These are phyloP conservation scores for Ctenodactylus gundi DNA, from an alignment of 2,113 vertebrate genomes.

Conservation along the genomic window DNA sequence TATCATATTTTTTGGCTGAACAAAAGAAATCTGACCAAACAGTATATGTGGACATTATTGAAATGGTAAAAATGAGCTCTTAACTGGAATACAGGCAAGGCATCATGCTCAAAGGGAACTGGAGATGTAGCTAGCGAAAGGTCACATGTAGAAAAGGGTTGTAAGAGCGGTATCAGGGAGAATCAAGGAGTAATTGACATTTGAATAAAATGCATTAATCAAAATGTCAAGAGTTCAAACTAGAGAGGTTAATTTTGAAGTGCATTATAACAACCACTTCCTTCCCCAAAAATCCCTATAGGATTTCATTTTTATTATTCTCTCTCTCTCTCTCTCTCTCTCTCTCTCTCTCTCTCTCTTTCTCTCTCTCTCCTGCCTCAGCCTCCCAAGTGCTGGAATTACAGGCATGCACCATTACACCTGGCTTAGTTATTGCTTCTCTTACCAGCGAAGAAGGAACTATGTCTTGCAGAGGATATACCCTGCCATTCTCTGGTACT, in stretches of 20 bases:
- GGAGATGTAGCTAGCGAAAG: constrained; percentile 24
- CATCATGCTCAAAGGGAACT: constrained; percentile 7
- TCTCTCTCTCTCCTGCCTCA: too few relatives aligned
- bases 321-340: too few relatives aligned
- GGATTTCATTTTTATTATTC: too few relatives aligned
- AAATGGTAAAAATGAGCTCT: constrained; percentile 12
- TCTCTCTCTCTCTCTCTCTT: too few relatives aligned
- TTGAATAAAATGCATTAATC: constrained; percentile 42
- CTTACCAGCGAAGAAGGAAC: background rate
- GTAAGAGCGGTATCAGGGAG: background rate
- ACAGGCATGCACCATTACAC: too few relatives aligned
- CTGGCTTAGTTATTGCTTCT: constrained; percentile 25
- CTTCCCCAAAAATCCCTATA: constrained; percentile 2
- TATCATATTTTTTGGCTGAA: background rate
- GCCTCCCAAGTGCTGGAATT: too few relatives aligned
- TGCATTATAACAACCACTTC: constrained; percentile 39
- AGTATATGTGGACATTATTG: background rate
- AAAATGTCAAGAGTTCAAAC: constrained; percentile 31
- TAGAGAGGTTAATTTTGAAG: constrained; percentile 37
- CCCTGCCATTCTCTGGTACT: background rate
- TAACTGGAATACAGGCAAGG: background rate
- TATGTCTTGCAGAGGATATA: background rate
- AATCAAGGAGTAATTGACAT: constrained; percentile 1
- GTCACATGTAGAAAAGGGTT: background rate
- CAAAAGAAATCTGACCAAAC: constrained; percentile 17